phyloP scores from a whole-genome alignment of 2,888 invertebrate species.

The Melitaea athalia region DNA sequence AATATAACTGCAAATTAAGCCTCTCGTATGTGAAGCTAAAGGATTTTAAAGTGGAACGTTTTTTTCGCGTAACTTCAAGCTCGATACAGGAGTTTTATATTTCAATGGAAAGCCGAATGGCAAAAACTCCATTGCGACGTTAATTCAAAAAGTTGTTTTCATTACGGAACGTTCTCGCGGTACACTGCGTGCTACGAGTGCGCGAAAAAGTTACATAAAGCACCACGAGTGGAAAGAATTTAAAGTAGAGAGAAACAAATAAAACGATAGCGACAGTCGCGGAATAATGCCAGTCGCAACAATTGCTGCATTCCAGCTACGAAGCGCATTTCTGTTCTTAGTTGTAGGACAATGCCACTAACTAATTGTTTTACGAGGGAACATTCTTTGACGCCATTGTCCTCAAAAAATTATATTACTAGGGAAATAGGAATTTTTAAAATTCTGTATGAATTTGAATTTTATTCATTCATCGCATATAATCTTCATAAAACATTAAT shows the following conservation, averaged over 20 bases:
- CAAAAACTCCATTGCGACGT: constrained; percentile 70
- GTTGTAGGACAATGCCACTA: constrained; percentile 46
- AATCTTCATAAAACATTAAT: too few relatives aligned
- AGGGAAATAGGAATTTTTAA: not conserved
- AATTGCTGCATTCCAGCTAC: constrained; percentile 74
- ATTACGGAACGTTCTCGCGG: constrained; percentile 69
- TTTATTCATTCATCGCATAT: not conserved
- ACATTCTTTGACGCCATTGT: constrained; percentile 19
- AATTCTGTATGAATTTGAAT: too few relatives aligned
- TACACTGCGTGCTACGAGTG: constrained; percentile 55
- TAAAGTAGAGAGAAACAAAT: constrained; percentile 69
- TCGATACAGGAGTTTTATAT: constrained; percentile 63
- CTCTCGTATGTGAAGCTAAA: constrained; percentile 42
- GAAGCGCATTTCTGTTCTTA: constrained; percentile 51
- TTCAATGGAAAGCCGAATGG: constrained; percentile 68
- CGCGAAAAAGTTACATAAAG: constrained; percentile 67
- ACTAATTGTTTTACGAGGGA: constrained; percentile 33
- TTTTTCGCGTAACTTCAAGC: constrained; percentile 55
- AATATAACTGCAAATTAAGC: constrained; percentile 41
- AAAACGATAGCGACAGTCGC: constrained; percentile 61
- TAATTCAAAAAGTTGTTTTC: constrained; percentile 80
- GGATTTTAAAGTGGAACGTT: constrained; percentile 47
- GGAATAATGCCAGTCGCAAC: constrained; percentile 68
- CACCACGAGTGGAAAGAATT: constrained; percentile 69
- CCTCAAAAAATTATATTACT: constrained; percentile 1